phyloP scores from a whole-genome alignment of 1,140 invertebrate species.

The Cardiocondyla obscurior region DNA sequence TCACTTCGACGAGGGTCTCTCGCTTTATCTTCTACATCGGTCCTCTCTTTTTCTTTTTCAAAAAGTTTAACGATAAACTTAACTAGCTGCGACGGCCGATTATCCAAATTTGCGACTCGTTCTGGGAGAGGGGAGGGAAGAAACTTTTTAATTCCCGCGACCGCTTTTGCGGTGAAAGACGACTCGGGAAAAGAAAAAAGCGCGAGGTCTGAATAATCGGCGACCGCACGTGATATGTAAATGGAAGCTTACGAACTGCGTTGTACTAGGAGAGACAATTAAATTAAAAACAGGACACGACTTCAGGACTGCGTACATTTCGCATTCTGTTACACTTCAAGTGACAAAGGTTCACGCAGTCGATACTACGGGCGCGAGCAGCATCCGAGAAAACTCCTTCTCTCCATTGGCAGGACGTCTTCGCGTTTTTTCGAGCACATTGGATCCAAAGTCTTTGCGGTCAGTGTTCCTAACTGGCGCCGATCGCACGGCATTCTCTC shows the following conservation, averaged over 20 bases:
- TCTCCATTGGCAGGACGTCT: neutral
- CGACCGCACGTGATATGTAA: constrained; percentile 69
- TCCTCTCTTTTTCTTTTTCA: neutral
- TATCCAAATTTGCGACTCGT: constrained; percentile 47
- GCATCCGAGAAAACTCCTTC: neutral
- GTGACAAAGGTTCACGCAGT: neutral
- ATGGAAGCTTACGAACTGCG: constrained; percentile 72
- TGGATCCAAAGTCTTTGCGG: constrained; percentile 44
- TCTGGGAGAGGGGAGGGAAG: too few species aligned
- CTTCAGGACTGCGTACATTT: neutral
- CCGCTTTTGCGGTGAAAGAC: neutral
- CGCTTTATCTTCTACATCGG: constrained; percentile 40
- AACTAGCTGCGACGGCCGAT: constrained; percentile 59
- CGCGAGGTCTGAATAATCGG: constrained; percentile 57
- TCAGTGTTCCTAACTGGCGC: neutral
- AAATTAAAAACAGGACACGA: constrained; percentile 34
- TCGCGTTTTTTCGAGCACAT: neutral
- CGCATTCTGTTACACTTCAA: constrained; percentile 16
- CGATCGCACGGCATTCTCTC: constrained; percentile 12
- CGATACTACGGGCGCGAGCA: neutral
- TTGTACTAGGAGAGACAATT: constrained; percentile 68
- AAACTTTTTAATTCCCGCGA: constrained; percentile 30
- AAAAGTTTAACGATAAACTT: constrained; percentile 67
- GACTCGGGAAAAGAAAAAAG: neutral
- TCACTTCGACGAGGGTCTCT: neutral